Evolutionary conservation across 2,888 invertebrate genomes (phyloP).

Genomic region (Cheilosia vernalis): DNA sequence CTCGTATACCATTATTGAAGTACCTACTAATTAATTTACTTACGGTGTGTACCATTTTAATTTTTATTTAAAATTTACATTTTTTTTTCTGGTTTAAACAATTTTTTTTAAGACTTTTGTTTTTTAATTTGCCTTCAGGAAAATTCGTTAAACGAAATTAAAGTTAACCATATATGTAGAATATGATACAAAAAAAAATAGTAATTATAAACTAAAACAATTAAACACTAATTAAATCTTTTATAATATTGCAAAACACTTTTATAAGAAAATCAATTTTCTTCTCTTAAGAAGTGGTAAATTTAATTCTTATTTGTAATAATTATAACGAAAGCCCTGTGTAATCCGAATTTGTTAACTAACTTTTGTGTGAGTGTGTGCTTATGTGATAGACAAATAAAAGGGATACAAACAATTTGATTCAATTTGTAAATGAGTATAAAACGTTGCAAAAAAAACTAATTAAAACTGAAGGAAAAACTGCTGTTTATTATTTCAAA

Average conservation of each 20-base stretch:
- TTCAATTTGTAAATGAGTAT: constrained; percentile 48
- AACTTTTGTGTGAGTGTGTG: constrained; percentile 56
- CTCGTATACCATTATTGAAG: constrained; percentile 22
- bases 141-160: constrained; percentile 74
- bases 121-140: constrained; percentile 69
- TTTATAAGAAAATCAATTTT: constrained; percentile 38
- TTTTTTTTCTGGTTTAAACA: constrained; percentile 9
- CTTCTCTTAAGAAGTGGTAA: constrained; percentile 43
- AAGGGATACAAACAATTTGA: constrained; percentile 50
- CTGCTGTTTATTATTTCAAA: not conserved
- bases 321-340: constrained; percentile 78
- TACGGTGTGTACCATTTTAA: not conserved
- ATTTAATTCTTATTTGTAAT: constrained; percentile 60
- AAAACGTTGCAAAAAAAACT: constrained; percentile 43
- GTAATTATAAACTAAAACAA: constrained; percentile 74
- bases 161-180: constrained; percentile 62
- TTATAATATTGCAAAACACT: constrained; percentile 65
- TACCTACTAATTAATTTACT: constrained; percentile 50
- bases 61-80: constrained; percentile 22
- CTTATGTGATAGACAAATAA: constrained; percentile 54
- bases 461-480: constrained; percentile 32
- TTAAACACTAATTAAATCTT: constrained; percentile 66
- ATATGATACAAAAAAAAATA: constrained; percentile 36
- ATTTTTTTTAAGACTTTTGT: constrained; percentile 34
- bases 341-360: constrained; percentile 78